Conservation (phyloP, 2,888 invertebrate genomes). For the Xylocampa areola region DNA sequence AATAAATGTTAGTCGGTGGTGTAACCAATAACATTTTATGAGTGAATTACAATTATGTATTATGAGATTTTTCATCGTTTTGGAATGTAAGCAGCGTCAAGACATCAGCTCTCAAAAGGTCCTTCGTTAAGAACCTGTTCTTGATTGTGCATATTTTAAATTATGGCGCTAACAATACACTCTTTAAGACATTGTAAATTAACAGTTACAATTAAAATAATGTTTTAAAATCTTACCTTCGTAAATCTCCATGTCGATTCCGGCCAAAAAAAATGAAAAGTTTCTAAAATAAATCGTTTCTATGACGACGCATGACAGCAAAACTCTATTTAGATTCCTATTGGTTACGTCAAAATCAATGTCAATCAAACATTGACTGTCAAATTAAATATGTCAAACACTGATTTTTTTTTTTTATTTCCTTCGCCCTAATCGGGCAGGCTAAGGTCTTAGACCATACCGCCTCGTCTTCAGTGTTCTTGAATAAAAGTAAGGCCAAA, state of each 20-base stretch:
- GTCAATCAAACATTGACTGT: constrained; percentile 41
- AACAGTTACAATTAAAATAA: constrained; percentile 40
- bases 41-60: too few species aligned
- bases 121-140: constrained; percentile 63
- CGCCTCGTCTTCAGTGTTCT: too few species aligned
- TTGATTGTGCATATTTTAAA: constrained; percentile 41
- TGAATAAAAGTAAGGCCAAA: too few species aligned
- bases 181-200: constrained; percentile 11
- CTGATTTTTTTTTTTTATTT: constrained; percentile 24
- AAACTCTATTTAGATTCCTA: constrained; percentile 75
- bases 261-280: constrained; percentile 83
- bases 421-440: not conserved
- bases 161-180: constrained; percentile 38
- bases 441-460: too few species aligned
- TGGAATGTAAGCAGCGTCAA: constrained; percentile 30
- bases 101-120: constrained; percentile 38
- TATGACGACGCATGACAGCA: constrained; percentile 89
- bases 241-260: constrained; percentile 85
- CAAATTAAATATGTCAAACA: constrained; percentile 55
- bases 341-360: constrained; percentile 64
- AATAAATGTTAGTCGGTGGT: not conserved
- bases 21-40: too few species aligned
- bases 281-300: constrained; percentile 86
- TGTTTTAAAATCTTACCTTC: constrained; percentile 78
- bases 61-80: constrained; percentile 7